Percentiles rank a stretch among this genome's conserved stretches.
Evolutionary conservation across 2,113 vertebrate species (phyloP).

Genomic region (Acanthochromis polyacanthus): DNA sequence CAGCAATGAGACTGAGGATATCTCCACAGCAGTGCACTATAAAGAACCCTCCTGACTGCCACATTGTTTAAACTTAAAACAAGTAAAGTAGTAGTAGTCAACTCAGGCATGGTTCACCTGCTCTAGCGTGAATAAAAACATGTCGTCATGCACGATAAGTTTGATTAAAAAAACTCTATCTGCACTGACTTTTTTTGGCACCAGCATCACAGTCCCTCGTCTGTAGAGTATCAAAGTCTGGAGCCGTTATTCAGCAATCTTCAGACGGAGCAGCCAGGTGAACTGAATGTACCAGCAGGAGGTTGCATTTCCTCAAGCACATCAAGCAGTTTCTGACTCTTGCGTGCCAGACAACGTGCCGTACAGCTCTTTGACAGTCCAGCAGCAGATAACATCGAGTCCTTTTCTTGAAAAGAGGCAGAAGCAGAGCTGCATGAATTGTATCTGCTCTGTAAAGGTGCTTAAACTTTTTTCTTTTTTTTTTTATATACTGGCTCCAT

Average conservation of each 20-base stretch:
- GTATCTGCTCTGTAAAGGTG: slow-evolving; percentile 1
- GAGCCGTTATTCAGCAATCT: slow-evolving; percentile 12
- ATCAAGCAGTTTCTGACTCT: slow-evolving; percentile 29
- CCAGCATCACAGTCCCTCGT: slow-evolving; percentile 4
- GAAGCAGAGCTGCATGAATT: slow-evolving; percentile 17
- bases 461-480: slow-evolving; percentile 1
- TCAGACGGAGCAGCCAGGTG: slow-evolving; percentile 18
- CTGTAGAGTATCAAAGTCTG: slow-evolving; percentile 29
- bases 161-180: background rate
- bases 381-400: slow-evolving; percentile 48
- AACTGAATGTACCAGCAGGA: slow-evolving; percentile 24
- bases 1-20: slow-evolving; percentile 22
- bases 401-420: slow-evolving; percentile 17
- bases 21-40: slow-evolving; percentile 13
- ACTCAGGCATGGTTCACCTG: background rate
- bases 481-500: slow-evolving; percentile 8
- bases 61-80: slow-evolving; percentile 6
- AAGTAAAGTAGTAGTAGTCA: background rate
- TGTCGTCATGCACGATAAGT: background rate
- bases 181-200: background rate
- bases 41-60: background rate
- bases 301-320: slow-evolving; percentile 37
- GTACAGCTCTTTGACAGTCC: slow-evolving; percentile 19
- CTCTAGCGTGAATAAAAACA: background rate
- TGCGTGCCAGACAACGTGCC: slow-evolving; percentile 36